Base-by-base conservation (phyloP, 1,140 invertebrate species). In the Tribolium castaneum region DNA sequence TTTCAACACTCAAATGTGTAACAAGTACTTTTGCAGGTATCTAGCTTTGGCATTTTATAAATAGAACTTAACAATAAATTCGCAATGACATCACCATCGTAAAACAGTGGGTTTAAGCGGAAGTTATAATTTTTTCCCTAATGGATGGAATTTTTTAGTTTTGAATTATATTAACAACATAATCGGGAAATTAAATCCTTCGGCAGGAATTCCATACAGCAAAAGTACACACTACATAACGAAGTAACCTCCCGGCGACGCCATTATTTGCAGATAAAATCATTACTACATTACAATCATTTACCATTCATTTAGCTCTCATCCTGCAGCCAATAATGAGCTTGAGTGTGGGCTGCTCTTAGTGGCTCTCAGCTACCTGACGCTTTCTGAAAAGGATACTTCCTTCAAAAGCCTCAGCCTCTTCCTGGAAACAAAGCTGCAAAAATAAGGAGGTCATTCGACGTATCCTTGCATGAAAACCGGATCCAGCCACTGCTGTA, bases 391-490 rank as follows among this genome's bases (percentile, higher is more conserved):
- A 66, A 66, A 66, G 30, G 59, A 12, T 22, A 66, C 45, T 66
- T 22, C 25, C 19, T 13, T 35, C 34, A 35, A 66, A 66, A 66
- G 59, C 59, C 45, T 25, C 6, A 22, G 54, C 19, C 12, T 35
- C 59, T 66, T 66, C 59, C 59, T 35, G 59, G 59, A 66, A 66
- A 66, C 16, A 66, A 66, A 66, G 25, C 59, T 30, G 59, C 59
- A 66, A 66, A 66, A 66, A 66, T 66, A 66, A 66, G 10, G 30
- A 13, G 59, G 56, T 66, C 59, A 66, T 66, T 22, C 59, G 30
- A 13, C 6, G 59, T 66, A 66, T 66, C 54, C 54, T 59, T 66
- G 59, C 59, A 66, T 66, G 59, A 30, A 66, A 66, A 66, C 59
- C 59, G 59, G 59, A 66, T 66, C 34, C 59, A 66, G 16, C 59